These are phyloP conservation scores for Latheticus oryzae DNA, from an alignment of 2,888 invertebrate species.

Conservation along the genomic window DNA sequence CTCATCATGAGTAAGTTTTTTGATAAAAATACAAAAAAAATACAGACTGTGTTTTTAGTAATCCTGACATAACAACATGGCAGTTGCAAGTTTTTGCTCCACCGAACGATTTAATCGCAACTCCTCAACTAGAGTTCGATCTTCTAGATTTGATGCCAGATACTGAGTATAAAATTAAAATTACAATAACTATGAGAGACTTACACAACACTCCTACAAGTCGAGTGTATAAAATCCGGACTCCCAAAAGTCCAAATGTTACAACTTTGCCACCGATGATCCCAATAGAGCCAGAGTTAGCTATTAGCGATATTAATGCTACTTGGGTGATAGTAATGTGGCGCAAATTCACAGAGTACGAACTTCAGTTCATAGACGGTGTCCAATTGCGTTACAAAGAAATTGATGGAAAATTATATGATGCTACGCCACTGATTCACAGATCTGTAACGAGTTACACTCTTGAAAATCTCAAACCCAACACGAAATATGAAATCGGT, in stretches of 20 bases:
- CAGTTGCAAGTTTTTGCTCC: conserved; percentile 88
- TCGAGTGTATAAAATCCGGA: conserved; percentile 79
- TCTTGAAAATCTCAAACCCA: conserved; percentile 81
- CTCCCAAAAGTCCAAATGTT: conserved; percentile 69
- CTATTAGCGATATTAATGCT: conserved; percentile 80
- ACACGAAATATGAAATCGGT: conserved; percentile 84
- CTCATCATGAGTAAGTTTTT: conserved; percentile 76
- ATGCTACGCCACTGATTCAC: conserved; percentile 87
- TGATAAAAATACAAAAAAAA: conserved; percentile 1
- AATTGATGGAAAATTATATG: conserved; percentile 83
- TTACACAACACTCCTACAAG: conserved; percentile 83
- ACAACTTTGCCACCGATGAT: conserved; percentile 72
- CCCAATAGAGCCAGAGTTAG: conserved; percentile 78
- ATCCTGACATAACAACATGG: conserved; percentile 79
- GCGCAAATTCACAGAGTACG: conserved; percentile 84
- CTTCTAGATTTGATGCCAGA: conserved; percentile 80
- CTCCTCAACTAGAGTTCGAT: conserved; percentile 87
- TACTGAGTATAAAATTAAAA: conserved; percentile 85
- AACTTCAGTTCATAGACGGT: conserved; percentile 87
- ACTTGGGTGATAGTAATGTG: conserved; percentile 83
- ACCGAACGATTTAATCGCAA: conserved; percentile 86
- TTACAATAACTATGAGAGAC: conserved; percentile 82
- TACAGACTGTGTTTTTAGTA: conserved; percentile 48
- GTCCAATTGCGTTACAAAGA: conserved; percentile 89
- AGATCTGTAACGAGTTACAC: conserved; percentile 82